Conservation (phyloP, 2,888 invertebrate species). For the Epirrita christyi region DNA sequence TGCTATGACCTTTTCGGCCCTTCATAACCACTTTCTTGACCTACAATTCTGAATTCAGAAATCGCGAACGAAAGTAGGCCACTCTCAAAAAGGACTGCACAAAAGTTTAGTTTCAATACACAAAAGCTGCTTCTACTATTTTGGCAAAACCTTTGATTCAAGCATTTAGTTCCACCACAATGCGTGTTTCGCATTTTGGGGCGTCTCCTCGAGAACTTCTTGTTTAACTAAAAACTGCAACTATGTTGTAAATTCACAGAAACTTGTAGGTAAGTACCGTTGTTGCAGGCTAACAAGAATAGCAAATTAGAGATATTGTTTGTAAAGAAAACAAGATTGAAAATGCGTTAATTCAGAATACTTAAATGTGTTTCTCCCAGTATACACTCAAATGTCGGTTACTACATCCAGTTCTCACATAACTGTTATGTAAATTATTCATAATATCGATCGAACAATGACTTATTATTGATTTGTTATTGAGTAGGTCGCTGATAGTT, state of each 20-base stretch:
- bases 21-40: conserved; percentile 23
- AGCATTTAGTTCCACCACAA: not conserved
- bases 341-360: not conserved
- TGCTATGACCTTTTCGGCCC: conserved; percentile 28
- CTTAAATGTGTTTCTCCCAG: not conserved
- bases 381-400: not conserved
- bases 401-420: conserved; percentile 7
- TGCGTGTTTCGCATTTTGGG: conserved; percentile 16
- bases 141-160: conserved; percentile 5
- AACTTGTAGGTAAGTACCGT: too few species aligned
- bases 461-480: too few species aligned
- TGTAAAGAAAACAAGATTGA: too few species aligned
- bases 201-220: conserved; percentile 16
- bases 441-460: conserved; percentile 42
- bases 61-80: conserved; percentile 11
- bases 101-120: not conserved
- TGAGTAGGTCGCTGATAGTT: conserved; percentile 44
- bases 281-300: not conserved
- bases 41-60: conserved; percentile 24
- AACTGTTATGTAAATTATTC: conserved; percentile 31
- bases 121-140: not conserved
- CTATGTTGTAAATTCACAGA: conserved; percentile 11
- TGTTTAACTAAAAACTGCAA: conserved; percentile 11
- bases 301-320: not conserved
- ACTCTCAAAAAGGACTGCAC: conserved; percentile 6